phyloP scores from a whole-genome alignment of 2,888 invertebrate species.

The Coelopa pilipes region DNA sequence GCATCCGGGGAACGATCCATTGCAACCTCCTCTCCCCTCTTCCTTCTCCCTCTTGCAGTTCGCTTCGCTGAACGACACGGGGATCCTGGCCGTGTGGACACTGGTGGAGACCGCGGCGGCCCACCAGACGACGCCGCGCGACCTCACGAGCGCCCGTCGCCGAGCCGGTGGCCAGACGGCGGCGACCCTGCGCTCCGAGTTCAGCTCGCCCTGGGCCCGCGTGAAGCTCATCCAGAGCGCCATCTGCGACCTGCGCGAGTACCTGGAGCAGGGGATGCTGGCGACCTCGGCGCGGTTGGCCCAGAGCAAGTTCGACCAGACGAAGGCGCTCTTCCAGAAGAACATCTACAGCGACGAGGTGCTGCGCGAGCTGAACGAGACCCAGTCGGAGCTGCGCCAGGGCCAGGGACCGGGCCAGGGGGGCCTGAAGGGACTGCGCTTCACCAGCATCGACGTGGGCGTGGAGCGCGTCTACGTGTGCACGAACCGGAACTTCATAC shows the following conservation, averaged over 20 bases:
- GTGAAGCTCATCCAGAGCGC: constrained; percentile 63
- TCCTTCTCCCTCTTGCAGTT: constrained; percentile 55
- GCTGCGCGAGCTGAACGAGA: constrained; percentile 60
- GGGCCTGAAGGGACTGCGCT: constrained; percentile 59
- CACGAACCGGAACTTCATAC: constrained; percentile 63
- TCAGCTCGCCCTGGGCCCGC: constrained; percentile 64
- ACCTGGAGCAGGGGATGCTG: constrained; percentile 53
- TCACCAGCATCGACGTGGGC: constrained; percentile 60
- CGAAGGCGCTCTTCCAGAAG: constrained; percentile 63
- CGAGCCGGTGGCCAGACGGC: background rate
- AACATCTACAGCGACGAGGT: constrained; percentile 63
- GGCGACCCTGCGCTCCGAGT: constrained; percentile 49
- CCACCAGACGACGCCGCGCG: background rate
- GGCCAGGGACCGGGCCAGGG: constrained; percentile 43
- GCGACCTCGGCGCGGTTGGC: constrained; percentile 33
- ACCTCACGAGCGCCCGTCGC: background rate
- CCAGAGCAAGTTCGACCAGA: constrained; percentile 61
- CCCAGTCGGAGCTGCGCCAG: constrained; percentile 43
- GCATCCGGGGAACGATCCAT: background rate
- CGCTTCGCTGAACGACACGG: constrained; percentile 66
- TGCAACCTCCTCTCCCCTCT: background rate
- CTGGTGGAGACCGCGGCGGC: constrained; percentile 55
- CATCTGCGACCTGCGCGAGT: constrained; percentile 58
- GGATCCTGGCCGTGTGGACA: constrained; percentile 66
- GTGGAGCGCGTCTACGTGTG: constrained; percentile 60